Percentiles rank a stretch among this genome's conserved stretches.
Conservation (phyloP, 1,140 invertebrate genomes). For the Adelges cooleyi region DNA sequence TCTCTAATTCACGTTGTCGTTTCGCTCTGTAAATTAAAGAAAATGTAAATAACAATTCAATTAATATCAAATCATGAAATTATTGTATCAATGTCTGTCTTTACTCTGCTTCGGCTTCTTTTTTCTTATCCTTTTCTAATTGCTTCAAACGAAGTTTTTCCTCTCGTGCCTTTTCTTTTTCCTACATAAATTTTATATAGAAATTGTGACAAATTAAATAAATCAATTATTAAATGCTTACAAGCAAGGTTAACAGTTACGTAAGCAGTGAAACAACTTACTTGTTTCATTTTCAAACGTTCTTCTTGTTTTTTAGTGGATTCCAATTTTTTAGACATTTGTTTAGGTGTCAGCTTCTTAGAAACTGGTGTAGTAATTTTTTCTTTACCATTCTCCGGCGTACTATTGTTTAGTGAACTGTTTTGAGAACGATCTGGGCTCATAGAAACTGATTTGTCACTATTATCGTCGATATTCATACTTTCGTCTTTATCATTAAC, state of each 20-base stretch:
- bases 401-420: background rate
- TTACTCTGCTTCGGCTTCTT: slow-evolving; percentile 8
- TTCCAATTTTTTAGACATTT: slow-evolving; percentile 43
- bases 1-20: slow-evolving; percentile 9
- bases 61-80: background rate
- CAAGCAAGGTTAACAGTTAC: too few species aligned
- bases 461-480: background rate
- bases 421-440: background rate
- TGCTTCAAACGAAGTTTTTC: slow-evolving; percentile 5
- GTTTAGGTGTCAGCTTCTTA: slow-evolving; percentile 23
- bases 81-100: too few species aligned
- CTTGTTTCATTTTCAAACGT: slow-evolving; percentile 34
- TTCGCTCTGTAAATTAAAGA: slow-evolving; percentile 19
- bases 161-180: slow-evolving; percentile 11
- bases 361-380: background rate
- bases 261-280: background rate
- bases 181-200: background rate
- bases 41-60: background rate
- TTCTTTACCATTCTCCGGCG: background rate
- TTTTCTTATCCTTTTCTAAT: slow-evolving; percentile 4
- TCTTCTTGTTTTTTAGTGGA: slow-evolving; percentile 39
- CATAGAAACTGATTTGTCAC: background rate
- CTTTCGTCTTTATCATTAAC: too few species aligned
- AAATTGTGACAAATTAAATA: too few species aligned
- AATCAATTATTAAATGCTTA: too few species aligned